phyloP scores from a whole-genome alignment of 2,113 vertebrate genomes.

The Physeter macrocephalus region DNA sequence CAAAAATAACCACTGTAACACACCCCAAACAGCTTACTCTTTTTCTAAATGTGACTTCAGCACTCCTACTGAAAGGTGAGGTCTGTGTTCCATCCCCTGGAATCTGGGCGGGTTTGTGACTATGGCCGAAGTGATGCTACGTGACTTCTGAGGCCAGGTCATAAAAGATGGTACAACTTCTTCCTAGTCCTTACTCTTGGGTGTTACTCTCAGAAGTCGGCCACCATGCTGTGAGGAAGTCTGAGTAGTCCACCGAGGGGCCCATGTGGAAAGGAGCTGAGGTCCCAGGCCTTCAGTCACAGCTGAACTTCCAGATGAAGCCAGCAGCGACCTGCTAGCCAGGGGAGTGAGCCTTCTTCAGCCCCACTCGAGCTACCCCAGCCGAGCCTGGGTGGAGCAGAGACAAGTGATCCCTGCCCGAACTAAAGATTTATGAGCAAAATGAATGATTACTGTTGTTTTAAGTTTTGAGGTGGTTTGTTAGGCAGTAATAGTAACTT shows the following conservation, averaged over 20 bases:
- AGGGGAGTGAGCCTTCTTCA: background rate
- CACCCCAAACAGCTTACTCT: background rate
- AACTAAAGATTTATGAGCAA: background rate
- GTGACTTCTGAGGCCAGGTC: background rate
- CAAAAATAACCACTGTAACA: background rate
- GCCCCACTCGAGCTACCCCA: no score
- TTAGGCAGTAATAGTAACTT: background rate
- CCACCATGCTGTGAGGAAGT: background rate
- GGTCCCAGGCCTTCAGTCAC: background rate
- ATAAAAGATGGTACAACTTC: background rate
- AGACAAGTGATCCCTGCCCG: background rate
- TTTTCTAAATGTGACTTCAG: background rate
- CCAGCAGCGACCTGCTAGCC: background rate
- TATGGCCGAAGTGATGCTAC: background rate
- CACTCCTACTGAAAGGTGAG: background rate
- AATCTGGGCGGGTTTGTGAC: background rate
- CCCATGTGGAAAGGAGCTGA: background rate
- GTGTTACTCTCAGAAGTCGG: background rate
- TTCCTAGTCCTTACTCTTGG: background rate
- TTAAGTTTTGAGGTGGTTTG: background rate
- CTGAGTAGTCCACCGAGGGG: background rate
- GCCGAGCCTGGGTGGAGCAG: background rate
- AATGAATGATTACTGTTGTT: background rate
- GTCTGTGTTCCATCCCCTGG: background rate
- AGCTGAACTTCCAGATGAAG: background rate